A percentile compares a stretch with the other conserved stretches of the same genome.
Conservation (phyloP, 1,140 invertebrate genomes). For the Rhagoletis pomonella region DNA sequence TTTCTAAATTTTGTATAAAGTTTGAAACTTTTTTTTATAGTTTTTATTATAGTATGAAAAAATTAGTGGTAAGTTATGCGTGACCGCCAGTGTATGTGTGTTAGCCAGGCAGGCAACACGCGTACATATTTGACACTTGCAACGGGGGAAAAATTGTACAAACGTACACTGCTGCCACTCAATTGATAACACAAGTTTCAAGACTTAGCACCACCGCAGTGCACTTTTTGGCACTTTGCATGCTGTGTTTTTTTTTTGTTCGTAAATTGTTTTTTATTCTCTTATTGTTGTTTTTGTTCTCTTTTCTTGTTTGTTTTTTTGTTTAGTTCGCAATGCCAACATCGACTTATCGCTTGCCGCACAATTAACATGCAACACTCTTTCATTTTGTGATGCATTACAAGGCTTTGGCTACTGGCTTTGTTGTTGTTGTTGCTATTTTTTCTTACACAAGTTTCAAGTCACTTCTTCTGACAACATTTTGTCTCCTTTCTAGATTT, state of each 20-base stretch:
- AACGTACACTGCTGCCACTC: slow-evolving; percentile 36
- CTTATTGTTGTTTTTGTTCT: not conserved
- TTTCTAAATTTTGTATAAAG: too few relatives aligned
- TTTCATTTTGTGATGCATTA: slow-evolving; percentile 5
- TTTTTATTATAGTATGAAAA: too few relatives aligned
- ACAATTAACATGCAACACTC: slow-evolving; percentile 44
- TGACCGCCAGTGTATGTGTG: too few relatives aligned
- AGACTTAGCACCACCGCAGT: slow-evolving; percentile 30
- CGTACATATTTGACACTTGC: slow-evolving; percentile 15
- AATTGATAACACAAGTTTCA: slow-evolving; percentile 42
- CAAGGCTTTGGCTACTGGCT: not conserved
- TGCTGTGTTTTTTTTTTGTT: not conserved
- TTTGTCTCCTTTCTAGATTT: not conserved
- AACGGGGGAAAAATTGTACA: slow-evolving; percentile 28
- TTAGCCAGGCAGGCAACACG: too few relatives aligned
- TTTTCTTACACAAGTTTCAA: not conserved
- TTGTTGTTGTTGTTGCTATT: not conserved
- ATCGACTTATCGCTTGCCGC: slow-evolving; percentile 33
- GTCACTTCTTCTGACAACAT: not conserved
- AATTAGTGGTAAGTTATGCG: too few relatives aligned
- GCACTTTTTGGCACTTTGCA: slow-evolving; percentile 40
- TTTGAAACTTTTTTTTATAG: too few relatives aligned
- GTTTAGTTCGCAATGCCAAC: not conserved
- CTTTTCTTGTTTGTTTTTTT: not conserved
- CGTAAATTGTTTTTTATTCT: not conserved